Percentiles rank a stretch among this genome's conserved stretches.
Evolutionary conservation across 2,888 invertebrate genomes (phyloP).

Genomic region (Pseudanteris insignis): DNA sequence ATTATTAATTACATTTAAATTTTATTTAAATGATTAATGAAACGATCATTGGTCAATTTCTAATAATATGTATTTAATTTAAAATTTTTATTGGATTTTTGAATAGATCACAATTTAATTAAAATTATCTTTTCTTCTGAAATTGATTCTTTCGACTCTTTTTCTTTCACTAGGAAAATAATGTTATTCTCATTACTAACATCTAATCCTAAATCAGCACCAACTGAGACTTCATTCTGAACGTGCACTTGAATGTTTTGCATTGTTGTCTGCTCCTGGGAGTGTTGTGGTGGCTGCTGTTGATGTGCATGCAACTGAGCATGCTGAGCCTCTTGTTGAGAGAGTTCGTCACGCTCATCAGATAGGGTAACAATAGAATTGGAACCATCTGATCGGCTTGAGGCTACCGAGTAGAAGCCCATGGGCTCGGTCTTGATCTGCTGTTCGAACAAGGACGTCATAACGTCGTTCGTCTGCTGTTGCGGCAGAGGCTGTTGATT

Average conservation of each 20-base stretch:
- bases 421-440: constrained; percentile 77
- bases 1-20: no score
- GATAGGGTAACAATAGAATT: constrained; percentile 65
- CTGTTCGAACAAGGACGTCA: constrained; percentile 74
- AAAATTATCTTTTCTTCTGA: no score
- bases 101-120: no score
- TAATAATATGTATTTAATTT: no score
- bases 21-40: no score
- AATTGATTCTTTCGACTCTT: no score
- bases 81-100: no score
- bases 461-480: constrained; percentile 58
- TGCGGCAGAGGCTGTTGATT: constrained; percentile 59
- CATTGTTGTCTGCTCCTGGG: constrained; percentile 44
- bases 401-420: constrained; percentile 70
- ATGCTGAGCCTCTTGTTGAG: constrained; percentile 64
- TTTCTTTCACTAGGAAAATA: no score
- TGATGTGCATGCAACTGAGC: constrained; percentile 64
- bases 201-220: constrained; percentile 21
- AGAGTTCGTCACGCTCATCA: constrained; percentile 63
- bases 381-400: constrained; percentile 64
- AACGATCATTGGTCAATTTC: no score
- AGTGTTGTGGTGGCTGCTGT: constrained; percentile 61
- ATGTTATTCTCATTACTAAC: no score
- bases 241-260: constrained; percentile 36
- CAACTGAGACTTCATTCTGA: constrained; percentile 26